Evolutionary conservation across 1,140 invertebrate genomes (phyloP).

Genomic region (Drosophila persimilis): DNA sequence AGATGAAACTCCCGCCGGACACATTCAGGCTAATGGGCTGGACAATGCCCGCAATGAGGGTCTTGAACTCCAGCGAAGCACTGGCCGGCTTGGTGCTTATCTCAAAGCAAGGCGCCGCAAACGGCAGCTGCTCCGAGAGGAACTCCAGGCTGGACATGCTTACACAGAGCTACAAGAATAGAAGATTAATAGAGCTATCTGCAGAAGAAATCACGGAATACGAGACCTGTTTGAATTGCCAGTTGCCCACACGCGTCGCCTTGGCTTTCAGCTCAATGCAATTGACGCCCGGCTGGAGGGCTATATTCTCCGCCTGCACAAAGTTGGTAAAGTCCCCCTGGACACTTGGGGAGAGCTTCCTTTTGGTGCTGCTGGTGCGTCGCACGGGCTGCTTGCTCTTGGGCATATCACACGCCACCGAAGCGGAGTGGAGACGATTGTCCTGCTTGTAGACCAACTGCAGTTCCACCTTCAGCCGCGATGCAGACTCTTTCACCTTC

Average conservation of each 20-base stretch:
- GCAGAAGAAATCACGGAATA: not conserved
- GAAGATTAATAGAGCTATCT: not conserved
- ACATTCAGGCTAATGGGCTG: slow-evolving; percentile 88
- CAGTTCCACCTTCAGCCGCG: slow-evolving; percentile 82
- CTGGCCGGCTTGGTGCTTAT: slow-evolving; percentile 84
- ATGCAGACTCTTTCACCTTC: slow-evolving; percentile 45
- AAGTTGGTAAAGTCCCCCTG: slow-evolving; percentile 87
- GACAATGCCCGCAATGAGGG: slow-evolving; percentile 88
- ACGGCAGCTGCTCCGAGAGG: slow-evolving; percentile 84
- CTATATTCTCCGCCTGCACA: slow-evolving; percentile 84
- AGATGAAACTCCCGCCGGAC: slow-evolving; percentile 87
- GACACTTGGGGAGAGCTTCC: slow-evolving; percentile 85
- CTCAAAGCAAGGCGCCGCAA: slow-evolving; percentile 79
- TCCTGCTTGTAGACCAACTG: slow-evolving; percentile 92
- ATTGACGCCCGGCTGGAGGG: slow-evolving; percentile 89
- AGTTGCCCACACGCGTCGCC: slow-evolving; percentile 83
- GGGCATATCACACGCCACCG: slow-evolving; percentile 86
- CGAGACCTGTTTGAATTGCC: slow-evolving; percentile 77
- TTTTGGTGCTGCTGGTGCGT: slow-evolving; percentile 78
- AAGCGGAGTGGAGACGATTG: slow-evolving; percentile 88
- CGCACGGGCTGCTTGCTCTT: slow-evolving; percentile 83
- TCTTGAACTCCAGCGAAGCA: slow-evolving; percentile 83
- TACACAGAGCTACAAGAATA: slow-evolving; percentile 54
- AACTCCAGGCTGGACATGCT: slow-evolving; percentile 85
- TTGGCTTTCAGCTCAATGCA: slow-evolving; percentile 86